phyloP scores from a whole-genome alignment of 2,888 invertebrate species.

The Lepidocyrtinus sp. region DNA sequence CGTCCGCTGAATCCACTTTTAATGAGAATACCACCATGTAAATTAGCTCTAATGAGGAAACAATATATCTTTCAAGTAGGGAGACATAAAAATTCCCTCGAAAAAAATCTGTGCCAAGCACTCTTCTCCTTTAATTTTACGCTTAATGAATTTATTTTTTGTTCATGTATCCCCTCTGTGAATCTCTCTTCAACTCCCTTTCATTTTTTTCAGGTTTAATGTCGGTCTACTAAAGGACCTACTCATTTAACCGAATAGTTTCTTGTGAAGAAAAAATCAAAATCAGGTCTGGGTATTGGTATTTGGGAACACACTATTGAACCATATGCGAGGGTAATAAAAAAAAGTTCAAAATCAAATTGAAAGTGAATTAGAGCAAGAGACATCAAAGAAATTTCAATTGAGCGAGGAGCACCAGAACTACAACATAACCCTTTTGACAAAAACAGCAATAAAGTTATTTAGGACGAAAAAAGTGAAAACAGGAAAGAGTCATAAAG shows the following conservation, averaged over 20 bases:
- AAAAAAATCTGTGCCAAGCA: constrained; percentile 46
- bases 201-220: constrained; percentile 56
- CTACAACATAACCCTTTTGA: too few relatives aligned
- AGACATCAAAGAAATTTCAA: constrained; percentile 28
- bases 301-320: not conserved
- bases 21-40: constrained; percentile 29
- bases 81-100: constrained; percentile 26
- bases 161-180: too few relatives aligned
- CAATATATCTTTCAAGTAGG: constrained; percentile 25
- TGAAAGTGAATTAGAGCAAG: constrained; percentile 29
- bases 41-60: constrained; percentile 56
- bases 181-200: too few relatives aligned
- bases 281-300: constrained; percentile 38
- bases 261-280: not conserved
- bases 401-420: constrained; percentile 32
- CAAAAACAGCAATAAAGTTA: not conserved
- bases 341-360: not conserved
- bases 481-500: not conserved
- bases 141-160: constrained; percentile 54
- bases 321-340: not conserved
- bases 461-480: not conserved
- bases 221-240: constrained; percentile 32
- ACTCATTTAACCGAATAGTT: not conserved
- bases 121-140: constrained; percentile 38
- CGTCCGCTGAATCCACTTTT: not conserved